Evolutionary conservation across 2,888 invertebrate species (phyloP).

Genomic region (Periphyllus acericola): DNA sequence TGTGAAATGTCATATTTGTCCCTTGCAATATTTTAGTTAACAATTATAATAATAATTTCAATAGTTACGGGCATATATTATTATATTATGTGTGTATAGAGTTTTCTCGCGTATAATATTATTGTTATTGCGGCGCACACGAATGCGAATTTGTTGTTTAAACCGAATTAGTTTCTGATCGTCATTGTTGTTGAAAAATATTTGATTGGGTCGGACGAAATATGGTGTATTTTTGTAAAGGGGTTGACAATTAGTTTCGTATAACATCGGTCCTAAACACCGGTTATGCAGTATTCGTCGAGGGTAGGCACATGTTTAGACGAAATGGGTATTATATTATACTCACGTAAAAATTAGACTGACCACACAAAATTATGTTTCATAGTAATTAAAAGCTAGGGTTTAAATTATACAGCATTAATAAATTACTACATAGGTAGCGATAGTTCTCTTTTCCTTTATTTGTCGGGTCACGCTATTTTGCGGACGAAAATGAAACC

Average conservation of each 20-base stretch:
- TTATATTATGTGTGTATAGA: not conserved
- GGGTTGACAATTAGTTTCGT: not conserved
- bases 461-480: slow-evolving; percentile 31
- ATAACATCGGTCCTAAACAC: slow-evolving; percentile 15
- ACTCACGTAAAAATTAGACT: not conserved
- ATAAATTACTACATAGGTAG: slow-evolving; percentile 27
- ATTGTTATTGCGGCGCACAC: not conserved
- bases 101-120: not conserved
- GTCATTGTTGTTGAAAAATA: not conserved
- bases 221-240: not conserved
- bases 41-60: not conserved
- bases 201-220: not conserved
- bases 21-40: not conserved
- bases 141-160: not conserved
- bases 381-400: slow-evolving; percentile 30
- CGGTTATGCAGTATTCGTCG: not conserved
- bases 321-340: slow-evolving; percentile 14
- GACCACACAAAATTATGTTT: slow-evolving; percentile 23
- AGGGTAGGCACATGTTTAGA: slow-evolving; percentile 29
- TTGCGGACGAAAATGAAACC: not conserved
- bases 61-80: not conserved
- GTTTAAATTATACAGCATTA: not conserved
- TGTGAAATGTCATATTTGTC: slow-evolving; percentile 5
- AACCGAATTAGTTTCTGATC: not conserved
- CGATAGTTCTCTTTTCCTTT: slow-evolving; percentile 20